These are phyloP conservation scores for Tupiocoris notatus DNA, from an alignment of 2,888 invertebrate genomes.

Conservation along the genomic window DNA sequence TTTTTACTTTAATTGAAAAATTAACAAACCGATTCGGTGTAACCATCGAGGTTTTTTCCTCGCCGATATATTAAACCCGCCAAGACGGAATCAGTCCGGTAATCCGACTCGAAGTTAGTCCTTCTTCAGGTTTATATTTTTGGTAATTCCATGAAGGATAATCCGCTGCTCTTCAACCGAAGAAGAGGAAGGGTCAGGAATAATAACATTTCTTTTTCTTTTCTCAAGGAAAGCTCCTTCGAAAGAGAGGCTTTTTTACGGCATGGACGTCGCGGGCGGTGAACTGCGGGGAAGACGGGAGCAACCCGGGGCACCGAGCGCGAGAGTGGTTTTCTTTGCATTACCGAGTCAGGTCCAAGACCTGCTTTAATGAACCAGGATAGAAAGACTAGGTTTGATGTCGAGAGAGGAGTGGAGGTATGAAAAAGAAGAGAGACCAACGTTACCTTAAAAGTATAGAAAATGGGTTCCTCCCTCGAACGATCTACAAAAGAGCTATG, in stretches of 20 bases:
- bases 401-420: not conserved
- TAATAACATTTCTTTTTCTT: constrained; percentile 11
- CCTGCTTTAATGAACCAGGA: constrained; percentile 29
- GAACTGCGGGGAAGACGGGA: not conserved
- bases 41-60: no score
- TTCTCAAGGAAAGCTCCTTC: constrained; percentile 14
- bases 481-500: not conserved
- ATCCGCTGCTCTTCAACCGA: not conserved
- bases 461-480: not conserved
- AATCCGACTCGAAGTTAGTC: no score
- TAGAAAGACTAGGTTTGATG: not conserved
- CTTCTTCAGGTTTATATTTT: constrained; percentile 35
- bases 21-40: constrained; percentile 16
- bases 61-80: no score
- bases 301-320: not conserved
- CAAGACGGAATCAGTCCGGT: no score
- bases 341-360: constrained; percentile 32
- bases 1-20: constrained; percentile 30
- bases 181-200: constrained; percentile 18
- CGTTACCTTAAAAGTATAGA: not conserved
- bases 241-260: not conserved
- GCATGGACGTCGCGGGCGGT: not conserved
- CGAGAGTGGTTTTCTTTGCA: constrained; percentile 33
- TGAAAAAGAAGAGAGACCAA: not conserved
- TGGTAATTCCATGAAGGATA: constrained; percentile 12